phyloP scores from a whole-genome alignment of 2,888 invertebrate genomes.

The Eupithecia centaureata region DNA sequence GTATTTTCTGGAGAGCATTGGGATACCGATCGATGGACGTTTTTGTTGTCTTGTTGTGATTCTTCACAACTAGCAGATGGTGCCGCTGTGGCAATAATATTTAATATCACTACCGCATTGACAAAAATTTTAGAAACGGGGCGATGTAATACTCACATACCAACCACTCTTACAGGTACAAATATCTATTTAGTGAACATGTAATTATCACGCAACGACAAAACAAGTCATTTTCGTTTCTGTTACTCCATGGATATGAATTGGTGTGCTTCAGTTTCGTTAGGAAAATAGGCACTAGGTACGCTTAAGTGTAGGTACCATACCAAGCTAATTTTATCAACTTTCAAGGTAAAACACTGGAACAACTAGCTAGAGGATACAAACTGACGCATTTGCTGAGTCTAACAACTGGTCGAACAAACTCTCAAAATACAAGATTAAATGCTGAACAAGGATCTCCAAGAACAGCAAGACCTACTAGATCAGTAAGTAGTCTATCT shows the following conservation, averaged over 20 bases:
- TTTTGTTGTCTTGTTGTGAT: conserved; percentile 72
- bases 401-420: conserved; percentile 34
- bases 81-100: conserved; percentile 76
- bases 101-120: conserved; percentile 68
- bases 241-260: background rate
- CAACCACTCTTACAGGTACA: conserved; percentile 74
- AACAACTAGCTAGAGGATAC: conserved; percentile 72
- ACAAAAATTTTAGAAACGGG: conserved; percentile 71
- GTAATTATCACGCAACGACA: background rate
- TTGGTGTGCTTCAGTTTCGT: background rate
- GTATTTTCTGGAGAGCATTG: conserved; percentile 73
- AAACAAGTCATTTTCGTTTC: background rate
- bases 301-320: background rate
- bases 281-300: background rate
- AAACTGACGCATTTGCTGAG: conserved; percentile 65
- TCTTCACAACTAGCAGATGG: conserved; percentile 79
- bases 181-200: background rate
- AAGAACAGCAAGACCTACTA: conserved; percentile 48
- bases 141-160: conserved; percentile 73
- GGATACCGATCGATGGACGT: conserved; percentile 67
- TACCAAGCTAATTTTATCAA: conserved; percentile 24
- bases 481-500: conserved; percentile 49
- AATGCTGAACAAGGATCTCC: conserved; percentile 47
- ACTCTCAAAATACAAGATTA: conserved; percentile 34
- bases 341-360: conserved; percentile 72